A percentile compares a stretch with the other conserved stretches of the same genome.
Evolutionary conservation across 2,797 vertebrate genomes (phyloP).

Genomic region (Sebastes minor): DNA sequence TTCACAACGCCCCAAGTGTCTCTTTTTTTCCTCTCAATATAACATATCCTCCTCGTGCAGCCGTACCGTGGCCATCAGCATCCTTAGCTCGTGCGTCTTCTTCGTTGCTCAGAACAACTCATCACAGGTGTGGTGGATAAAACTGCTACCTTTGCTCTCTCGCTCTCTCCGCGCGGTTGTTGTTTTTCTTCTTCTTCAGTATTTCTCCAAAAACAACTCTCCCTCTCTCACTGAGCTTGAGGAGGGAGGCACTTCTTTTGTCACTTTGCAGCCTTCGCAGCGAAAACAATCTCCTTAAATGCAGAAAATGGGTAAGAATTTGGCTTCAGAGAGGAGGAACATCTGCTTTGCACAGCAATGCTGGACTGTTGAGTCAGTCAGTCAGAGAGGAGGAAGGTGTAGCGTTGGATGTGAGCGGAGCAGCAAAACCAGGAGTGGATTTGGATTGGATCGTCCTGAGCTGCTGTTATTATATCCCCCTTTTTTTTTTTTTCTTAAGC

Average conservation of each 20-base stretch:
- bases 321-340: slow-evolving; percentile 75
- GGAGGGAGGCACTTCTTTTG: slow-evolving; percentile 38
- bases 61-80: slow-evolving; percentile 72
- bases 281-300: slow-evolving; percentile 55
- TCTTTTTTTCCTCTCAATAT: slow-evolving; percentile 65
- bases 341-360: slow-evolving; percentile 85
- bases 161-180: background rate
- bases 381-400: slow-evolving; percentile 48
- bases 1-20: slow-evolving; percentile 58
- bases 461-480: slow-evolving; percentile 1
- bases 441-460: slow-evolving; percentile 71
- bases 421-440: slow-evolving; percentile 83
- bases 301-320: slow-evolving; percentile 57
- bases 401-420: slow-evolving; percentile 62
- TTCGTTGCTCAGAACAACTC: slow-evolving; percentile 83
- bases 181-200: background rate
- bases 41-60: slow-evolving; percentile 65
- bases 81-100: slow-evolving; percentile 72
- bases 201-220: slow-evolving; percentile 55
- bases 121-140: slow-evolving; percentile 84
- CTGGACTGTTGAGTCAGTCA: slow-evolving; percentile 73
- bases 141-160: slow-evolving; percentile 48
- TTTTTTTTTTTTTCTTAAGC: background rate
- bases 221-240: slow-evolving; percentile 19
- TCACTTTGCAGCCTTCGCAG: slow-evolving; percentile 55